Base-by-base conservation (phyloP, 2,888 invertebrate genomes). In the Pegoplata infirma region DNA sequence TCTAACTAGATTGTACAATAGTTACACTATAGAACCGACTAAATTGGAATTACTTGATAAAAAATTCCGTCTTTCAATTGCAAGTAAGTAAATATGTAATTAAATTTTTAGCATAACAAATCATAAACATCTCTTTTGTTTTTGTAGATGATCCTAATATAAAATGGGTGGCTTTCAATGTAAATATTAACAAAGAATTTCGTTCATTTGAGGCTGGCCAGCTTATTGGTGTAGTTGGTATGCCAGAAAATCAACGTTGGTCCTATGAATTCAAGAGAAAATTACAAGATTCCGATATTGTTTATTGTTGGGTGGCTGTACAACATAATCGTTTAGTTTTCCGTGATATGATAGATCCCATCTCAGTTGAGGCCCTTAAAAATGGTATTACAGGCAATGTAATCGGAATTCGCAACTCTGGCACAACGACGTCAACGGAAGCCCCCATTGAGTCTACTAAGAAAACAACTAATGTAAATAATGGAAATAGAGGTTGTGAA, bases 231-330 rank as follows among this genome's bases (percentile, higher is more conserved):
- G 92, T 92, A 74, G 86, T 92, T 0, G 84, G 84, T 0, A 66
- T 80, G 2, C 84, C 92, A 0, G 87, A 82, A 2, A 83, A 91
- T 47, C 91, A 91, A 1, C 86, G 87, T 21, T 94, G 93, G 92
- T 85, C 89, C 0, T 90, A 90, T 58, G 90, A 91, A 58, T 90
- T 92, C 81, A 85, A 84, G 0, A 85, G 90, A 44, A 58, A 89
- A 0, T 80, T 94, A 19, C 90, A 90, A 67, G 83, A 90, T 1
- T 91, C 91, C 0, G 94, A 94, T 84, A 87, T 90, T 10, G 87
- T 94, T 36, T 87, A 92, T 81, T 92, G 94, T 82, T 93, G 94
- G 90, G 90, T 92, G 0, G 91, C 91, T 81, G 91, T 92, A 0
- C 91, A 93, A 49, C 86, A 91, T 6, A 88, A 92, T 46, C 86